Evolutionary conservation across 1,140 invertebrate genomes (phyloP), one percentile per base, ranked within the genome.

Genomic region (Diuraphis noxia): DNA sequence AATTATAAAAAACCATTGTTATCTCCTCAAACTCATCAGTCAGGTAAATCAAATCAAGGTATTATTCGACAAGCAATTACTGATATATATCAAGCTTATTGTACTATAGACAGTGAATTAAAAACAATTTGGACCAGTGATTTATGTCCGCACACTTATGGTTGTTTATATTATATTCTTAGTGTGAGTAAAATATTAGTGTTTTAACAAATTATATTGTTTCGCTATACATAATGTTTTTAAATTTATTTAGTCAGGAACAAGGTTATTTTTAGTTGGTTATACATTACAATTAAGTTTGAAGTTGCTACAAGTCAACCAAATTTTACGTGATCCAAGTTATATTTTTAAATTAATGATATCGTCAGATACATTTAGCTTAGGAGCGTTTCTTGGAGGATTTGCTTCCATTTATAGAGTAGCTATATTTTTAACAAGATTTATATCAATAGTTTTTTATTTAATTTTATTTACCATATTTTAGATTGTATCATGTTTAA

Each of bases 381-480:
- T 96, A 91, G 96, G 95, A 63, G 92, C 94, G 52, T 96, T 96
- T 93, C 94, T 96, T 92, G 96, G 95, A 88, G 95, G 95, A 91
- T 96, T 96, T 93, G 94, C 95, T 9, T 95, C 94, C 40, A 92
- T 96, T 36, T 96, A 95, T 93, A 95, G 95, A 93, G 96, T 96
- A 94, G 93, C 93, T 93, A 86, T 79, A 38, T 21, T 84, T 81
- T 56, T 92, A n/a, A 21, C 36, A 46, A n/a, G 13, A 72, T 72
- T n/a, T 13, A 21, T 49, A 52, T 92, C 49, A 91, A 41, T 56
- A 34, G 56, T 89, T 10, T 46, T 46, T 85, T 85, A 19, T 63
- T 72, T 17, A n/a, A n/a, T n/a, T 72, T 89, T 19, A 79, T 88
- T 88, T 41, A 92, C 46, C 88, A 46, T 92, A 34, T 94, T 95